These are phyloP conservation scores for Pangasius sanitwongsei DNA, from an alignment of 2,797 vertebrate genomes.

Conservation along the genomic window DNA sequence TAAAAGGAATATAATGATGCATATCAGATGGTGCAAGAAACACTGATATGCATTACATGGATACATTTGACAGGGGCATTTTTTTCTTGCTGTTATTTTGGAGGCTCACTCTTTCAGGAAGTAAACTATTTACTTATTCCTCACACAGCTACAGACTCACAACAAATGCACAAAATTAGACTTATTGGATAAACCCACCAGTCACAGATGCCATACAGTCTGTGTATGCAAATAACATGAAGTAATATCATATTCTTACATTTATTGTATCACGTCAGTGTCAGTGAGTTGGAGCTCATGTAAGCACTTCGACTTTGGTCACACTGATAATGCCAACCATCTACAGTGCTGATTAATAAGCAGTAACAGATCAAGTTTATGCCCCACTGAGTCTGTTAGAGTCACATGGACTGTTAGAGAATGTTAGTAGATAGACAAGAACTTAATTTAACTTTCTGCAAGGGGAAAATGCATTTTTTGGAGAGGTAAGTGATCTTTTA, in stretches of 20 bases:
- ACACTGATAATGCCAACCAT: not conserved
- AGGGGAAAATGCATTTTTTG: not conserved
- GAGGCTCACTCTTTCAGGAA: not conserved
- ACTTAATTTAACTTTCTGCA: not conserved
- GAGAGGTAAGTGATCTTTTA: not conserved
- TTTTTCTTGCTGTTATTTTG: not conserved
- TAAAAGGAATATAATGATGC: not conserved
- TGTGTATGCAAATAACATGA: not conserved
- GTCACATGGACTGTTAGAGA: not conserved
- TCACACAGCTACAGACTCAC: not conserved
- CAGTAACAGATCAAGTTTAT: not conserved
- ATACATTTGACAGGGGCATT: not conserved
- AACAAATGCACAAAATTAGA: slow-evolving; percentile 1
- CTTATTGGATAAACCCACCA: not conserved
- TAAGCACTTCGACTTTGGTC: not conserved
- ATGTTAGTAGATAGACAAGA: not conserved
- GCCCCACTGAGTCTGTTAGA: too few species aligned
- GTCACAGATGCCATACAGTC: not conserved
- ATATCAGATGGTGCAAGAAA: not conserved
- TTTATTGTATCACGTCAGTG: not conserved
- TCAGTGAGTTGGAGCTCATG: too few species aligned
- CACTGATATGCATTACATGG: not conserved
- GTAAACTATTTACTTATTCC: not conserved
- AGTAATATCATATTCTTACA: not conserved
- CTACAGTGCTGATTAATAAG: not conserved